These are phyloP conservation scores for Aspidapion aeneum DNA, from an alignment of 2,888 invertebrate genomes.

Conservation along the genomic window DNA sequence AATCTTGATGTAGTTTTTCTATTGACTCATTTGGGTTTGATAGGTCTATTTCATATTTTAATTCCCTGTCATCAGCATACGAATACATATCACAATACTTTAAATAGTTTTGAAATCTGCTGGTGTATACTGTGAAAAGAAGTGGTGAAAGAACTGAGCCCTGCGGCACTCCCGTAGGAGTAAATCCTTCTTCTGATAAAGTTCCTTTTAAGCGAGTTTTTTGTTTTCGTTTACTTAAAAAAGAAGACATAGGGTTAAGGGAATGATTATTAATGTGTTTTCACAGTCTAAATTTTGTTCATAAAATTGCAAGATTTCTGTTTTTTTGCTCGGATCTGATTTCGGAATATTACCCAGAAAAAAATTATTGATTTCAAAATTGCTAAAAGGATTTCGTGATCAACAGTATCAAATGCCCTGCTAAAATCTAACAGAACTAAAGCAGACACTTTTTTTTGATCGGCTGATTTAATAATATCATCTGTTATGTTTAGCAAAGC, in stretches of 20 bases:
- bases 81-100: neutral
- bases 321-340: neutral
- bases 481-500: too few species aligned
- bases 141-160: too few species aligned
- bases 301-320: neutral
- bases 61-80: neutral
- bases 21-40: too few species aligned
- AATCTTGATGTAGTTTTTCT: neutral
- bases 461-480: too few species aligned
- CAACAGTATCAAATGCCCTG: too few species aligned
- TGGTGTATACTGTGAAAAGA: neutral
- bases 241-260: too few species aligned
- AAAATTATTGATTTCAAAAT: too few species aligned
- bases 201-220: neutral
- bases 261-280: too few species aligned
- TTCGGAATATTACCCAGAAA: neutral
- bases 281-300: neutral
- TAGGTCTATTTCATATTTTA: neutral
- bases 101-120: neutral
- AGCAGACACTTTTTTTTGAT: too few species aligned
- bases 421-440: too few species aligned
- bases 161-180: neutral
- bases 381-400: too few species aligned
- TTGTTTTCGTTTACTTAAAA: too few species aligned
- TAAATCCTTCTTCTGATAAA: neutral